These are phyloP conservation scores for Bombus pascuorum DNA, from an alignment of 1,140 invertebrate species.

Conservation along the genomic window DNA sequence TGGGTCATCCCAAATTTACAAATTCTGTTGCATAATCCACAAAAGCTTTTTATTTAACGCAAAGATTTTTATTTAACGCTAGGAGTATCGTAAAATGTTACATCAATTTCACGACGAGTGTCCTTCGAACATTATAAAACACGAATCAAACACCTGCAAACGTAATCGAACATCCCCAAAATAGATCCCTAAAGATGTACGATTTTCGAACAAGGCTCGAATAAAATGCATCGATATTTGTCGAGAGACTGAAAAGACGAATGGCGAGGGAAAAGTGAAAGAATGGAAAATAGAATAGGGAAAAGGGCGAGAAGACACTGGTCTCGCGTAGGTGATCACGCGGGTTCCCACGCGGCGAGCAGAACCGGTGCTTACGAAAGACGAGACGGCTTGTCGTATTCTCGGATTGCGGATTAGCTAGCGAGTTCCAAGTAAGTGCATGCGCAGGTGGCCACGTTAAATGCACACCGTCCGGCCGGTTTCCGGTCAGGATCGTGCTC, in stretches of 20 bases:
- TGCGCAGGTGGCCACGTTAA: slow-evolving; percentile 22
- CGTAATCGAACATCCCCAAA: too few relatives aligned
- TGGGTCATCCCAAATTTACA: background rate
- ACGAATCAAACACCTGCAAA: too few relatives aligned
- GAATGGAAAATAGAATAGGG: background rate
- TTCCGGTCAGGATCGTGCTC: background rate
- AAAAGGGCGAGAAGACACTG: background rate
- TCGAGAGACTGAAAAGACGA: too few relatives aligned
- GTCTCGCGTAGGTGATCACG: slow-evolving; percentile 31
- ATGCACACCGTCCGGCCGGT: background rate
- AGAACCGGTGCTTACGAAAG: slow-evolving; percentile 57
- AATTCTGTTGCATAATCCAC: background rate
- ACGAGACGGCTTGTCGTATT: slow-evolving; percentile 40
- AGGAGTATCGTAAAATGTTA: background rate
- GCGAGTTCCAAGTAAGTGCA: slow-evolving; percentile 11
- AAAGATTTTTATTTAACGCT: background rate
- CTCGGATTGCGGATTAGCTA: slow-evolving; percentile 28
- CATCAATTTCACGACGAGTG: background rate
- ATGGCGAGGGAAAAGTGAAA: background rate
- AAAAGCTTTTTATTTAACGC: background rate
- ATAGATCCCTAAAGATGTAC: background rate
- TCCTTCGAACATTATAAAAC: too few relatives aligned
- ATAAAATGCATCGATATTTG: background rate
- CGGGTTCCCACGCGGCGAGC: slow-evolving; percentile 51
- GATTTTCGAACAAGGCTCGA: background rate